phyloP scores from a whole-genome alignment of 2,797 vertebrate genomes.

The Astyanax mexicanus region DNA sequence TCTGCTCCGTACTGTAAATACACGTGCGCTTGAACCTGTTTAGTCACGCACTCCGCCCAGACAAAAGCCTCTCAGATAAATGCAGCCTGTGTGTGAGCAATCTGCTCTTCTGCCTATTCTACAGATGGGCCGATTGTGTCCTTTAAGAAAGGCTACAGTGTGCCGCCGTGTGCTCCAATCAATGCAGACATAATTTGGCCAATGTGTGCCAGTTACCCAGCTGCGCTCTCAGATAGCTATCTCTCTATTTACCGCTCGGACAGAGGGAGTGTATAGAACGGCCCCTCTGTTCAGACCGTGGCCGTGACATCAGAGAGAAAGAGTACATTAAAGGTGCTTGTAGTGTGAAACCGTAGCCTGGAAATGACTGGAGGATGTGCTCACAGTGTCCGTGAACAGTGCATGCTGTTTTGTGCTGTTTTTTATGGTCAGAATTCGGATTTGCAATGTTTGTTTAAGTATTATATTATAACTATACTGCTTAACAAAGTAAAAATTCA shows the following conservation, averaged over 20 bases:
- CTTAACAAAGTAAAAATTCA: no score
- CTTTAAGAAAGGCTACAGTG: slow-evolving; percentile 49
- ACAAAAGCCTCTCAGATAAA: slow-evolving; percentile 46
- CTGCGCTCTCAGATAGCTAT: slow-evolving; percentile 53
- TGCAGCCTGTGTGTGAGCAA: slow-evolving; percentile 41
- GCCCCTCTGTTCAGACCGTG: slow-evolving; percentile 46
- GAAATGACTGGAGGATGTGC: slow-evolving; percentile 17
- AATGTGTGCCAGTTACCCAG: slow-evolving; percentile 51
- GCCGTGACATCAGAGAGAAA: slow-evolving; percentile 25
- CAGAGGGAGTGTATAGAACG: slow-evolving; percentile 33
- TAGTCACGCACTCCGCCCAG: slow-evolving; percentile 43
- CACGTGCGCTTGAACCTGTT: slow-evolving; percentile 39
- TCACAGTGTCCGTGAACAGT: neutral
- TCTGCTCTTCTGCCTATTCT: slow-evolving; percentile 49
- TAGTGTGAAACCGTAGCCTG: slow-evolving; percentile 26
- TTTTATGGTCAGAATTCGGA: neutral
- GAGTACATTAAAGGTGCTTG: slow-evolving; percentile 48
- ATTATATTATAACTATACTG: no score
- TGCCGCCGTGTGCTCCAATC: slow-evolving; percentile 48
- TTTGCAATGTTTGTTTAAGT: no score
- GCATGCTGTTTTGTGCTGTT: no score
- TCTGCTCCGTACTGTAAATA: slow-evolving; percentile 51
- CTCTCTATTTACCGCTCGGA: slow-evolving; percentile 40
- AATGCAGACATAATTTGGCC: slow-evolving; percentile 49
- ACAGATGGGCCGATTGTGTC: slow-evolving; percentile 57